These are phyloP conservation scores for Erebia palarica DNA, from an alignment of 2,888 invertebrate species.

Conservation along the genomic window DNA sequence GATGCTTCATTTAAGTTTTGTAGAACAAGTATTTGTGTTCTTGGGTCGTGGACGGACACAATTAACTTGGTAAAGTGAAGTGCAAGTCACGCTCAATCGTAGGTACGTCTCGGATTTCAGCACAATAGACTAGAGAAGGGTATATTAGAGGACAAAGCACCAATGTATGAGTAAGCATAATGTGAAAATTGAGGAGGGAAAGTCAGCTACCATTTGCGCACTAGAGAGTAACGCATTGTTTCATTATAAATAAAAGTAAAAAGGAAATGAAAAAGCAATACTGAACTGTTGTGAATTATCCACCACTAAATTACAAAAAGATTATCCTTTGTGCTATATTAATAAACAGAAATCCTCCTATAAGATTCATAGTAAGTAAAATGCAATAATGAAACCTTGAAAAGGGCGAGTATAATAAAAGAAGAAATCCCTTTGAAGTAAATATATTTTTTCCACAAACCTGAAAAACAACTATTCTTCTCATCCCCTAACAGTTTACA, in stretches of 20 bases:
- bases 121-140: constrained; percentile 64
- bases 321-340: not conserved
- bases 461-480: constrained; percentile 26
- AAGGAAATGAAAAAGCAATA: not conserved
- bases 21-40: constrained; percentile 34
- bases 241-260: constrained; percentile 15
- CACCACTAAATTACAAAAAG: not conserved
- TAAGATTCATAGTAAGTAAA: constrained; percentile 3
- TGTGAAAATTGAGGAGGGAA: constrained; percentile 53
- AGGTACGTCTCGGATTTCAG: constrained; percentile 64
- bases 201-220: constrained; percentile 36
- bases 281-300: not conserved
- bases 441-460: constrained; percentile 18
- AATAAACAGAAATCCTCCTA: not conserved
- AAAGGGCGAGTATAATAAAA: constrained; percentile 15
- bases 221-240: constrained; percentile 19
- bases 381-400: not conserved
- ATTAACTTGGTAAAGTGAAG: constrained; percentile 69
- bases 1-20: constrained; percentile 37
- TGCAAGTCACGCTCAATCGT: constrained; percentile 77
- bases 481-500: constrained; percentile 30
- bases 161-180: constrained; percentile 62
- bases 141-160: constrained; percentile 57
- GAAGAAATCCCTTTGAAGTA: constrained; percentile 7
- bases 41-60: constrained; percentile 52